Conservation (phyloP, 2,113 vertebrate genomes). For the Odontophorus gujanensis region DNA sequence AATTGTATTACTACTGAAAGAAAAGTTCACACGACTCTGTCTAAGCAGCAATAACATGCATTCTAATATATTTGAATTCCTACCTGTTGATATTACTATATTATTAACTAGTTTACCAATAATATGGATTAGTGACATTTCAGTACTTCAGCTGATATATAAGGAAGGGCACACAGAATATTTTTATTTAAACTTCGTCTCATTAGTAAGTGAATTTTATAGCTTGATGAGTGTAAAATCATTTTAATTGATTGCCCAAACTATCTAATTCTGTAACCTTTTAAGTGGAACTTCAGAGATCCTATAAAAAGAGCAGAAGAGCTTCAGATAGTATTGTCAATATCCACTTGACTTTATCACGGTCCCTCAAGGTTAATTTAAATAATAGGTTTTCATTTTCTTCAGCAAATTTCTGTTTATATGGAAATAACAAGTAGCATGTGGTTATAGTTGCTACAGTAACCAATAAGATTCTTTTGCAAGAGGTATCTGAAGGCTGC, state of each 20-base stretch:
- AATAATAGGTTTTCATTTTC: background rate
- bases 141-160: slow-evolving; percentile 3
- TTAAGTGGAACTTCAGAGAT: slow-evolving; percentile 34
- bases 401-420: slow-evolving; percentile 1
- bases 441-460: background rate
- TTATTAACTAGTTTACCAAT: background rate
- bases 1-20: background rate
- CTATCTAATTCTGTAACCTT: background rate
- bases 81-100: slow-evolving; percentile 5
- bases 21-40: background rate
- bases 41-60: background rate
- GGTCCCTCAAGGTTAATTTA: slow-evolving; percentile 12
- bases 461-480: background rate
- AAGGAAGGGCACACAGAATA: background rate
- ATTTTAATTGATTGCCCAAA: slow-evolving; percentile 35
- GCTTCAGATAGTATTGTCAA: slow-evolving; percentile 40
- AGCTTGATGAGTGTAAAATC: slow-evolving; percentile 29
- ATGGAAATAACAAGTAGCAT: slow-evolving; percentile 12
- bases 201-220: slow-evolving; percentile 41
- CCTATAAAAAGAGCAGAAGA: background rate
- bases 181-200: slow-evolving; percentile 38
- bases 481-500: background rate
- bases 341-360: slow-evolving; percentile 4
- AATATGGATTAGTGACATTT: background rate
- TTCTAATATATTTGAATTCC: slow-evolving; percentile 11